Evolutionary conservation across 2,113 vertebrate species (phyloP), one percentile per base, ranked within the genome.

Genomic region (Clinocottus analis): DNA sequence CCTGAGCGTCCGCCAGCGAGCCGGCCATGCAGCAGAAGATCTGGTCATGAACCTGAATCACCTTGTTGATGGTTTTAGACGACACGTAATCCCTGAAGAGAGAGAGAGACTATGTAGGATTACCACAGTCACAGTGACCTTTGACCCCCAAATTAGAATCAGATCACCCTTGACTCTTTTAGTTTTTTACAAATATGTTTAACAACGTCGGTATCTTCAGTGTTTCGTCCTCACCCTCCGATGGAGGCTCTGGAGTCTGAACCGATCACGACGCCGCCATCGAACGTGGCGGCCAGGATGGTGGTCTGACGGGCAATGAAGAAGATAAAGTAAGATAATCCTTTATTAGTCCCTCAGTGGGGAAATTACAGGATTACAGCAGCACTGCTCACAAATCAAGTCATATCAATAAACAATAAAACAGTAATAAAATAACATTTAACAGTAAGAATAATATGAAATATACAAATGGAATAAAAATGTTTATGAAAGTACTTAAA

Each of bases 181-280:
- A 3, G 14, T n/a, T n/a, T n/a, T n/a, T n/a, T 51, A n/a, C 8
- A 10, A n/a, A 51, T n/a, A 11, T 19, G 21, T n/a, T 51, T n/a
- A 51, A 51, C 49, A 53, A 53, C 23, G 49, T n/a, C 3, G 2
- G 49, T 21, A 51, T n/a, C 49, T 51, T n/a, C 49, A 25, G 43
- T 43, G 14, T 11, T 0, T 59, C 55, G 76, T 81, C 51, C 96
- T 96, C 79, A 97, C 96, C 96, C 96, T 58, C 96, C 96, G 0
- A 95, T 79, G 1, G 97, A 97, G 7, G 96, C 97, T 16, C 96
- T 91, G 35, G 97, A 97, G 62, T 97, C 97, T 0, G 96, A 97
- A 0, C 96, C 96, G 62, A 97, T 91, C 64, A 97, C 92, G 1
- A 97, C 95, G 0, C 97, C 97, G 27, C 96, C 97, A 37, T 96